These are phyloP conservation scores for Stenurella melanura DNA, from an alignment of 2,888 invertebrate species.

Conservation along the genomic window DNA sequence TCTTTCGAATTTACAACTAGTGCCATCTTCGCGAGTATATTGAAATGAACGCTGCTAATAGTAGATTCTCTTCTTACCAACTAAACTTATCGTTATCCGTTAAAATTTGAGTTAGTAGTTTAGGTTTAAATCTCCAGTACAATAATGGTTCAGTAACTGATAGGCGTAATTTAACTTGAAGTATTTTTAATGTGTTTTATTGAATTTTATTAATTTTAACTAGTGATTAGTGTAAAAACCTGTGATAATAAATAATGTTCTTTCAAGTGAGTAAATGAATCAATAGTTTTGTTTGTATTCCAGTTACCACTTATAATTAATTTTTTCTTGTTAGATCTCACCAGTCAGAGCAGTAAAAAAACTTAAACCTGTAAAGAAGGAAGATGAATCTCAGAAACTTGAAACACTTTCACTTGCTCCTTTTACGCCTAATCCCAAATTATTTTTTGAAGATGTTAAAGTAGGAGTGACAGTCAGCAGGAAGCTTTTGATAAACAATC, in stretches of 20 bases:
- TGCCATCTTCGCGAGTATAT: too few species aligned
- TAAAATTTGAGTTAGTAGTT: constrained; percentile 23
- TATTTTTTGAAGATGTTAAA: constrained; percentile 81
- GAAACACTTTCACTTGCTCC: constrained; percentile 79
- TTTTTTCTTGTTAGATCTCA: constrained; percentile 46
- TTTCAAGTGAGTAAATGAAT: constrained; percentile 46
- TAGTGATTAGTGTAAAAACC: background rate
- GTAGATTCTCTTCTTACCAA: constrained; percentile 15
- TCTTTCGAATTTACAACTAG: too few species aligned
- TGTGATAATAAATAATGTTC: constrained; percentile 45
- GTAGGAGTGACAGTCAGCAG: constrained; percentile 76
- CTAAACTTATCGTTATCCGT: constrained; percentile 3
- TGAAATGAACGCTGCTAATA: too few species aligned
- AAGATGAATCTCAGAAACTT: constrained; percentile 72
- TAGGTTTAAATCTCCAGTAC: constrained; percentile 32
- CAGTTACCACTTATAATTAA: background rate
- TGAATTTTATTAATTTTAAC: background rate
- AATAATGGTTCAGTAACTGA: background rate
- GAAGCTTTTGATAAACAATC: constrained; percentile 78
- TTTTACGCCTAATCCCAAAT: constrained; percentile 80
- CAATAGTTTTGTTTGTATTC: constrained; percentile 18
- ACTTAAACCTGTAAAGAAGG: constrained; percentile 36
- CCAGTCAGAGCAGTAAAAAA: constrained; percentile 42
- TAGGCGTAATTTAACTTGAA: background rate
- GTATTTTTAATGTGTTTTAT: background rate